Base-by-base conservation (phyloP, 1,140 invertebrate species). In the Battus philenor region DNA sequence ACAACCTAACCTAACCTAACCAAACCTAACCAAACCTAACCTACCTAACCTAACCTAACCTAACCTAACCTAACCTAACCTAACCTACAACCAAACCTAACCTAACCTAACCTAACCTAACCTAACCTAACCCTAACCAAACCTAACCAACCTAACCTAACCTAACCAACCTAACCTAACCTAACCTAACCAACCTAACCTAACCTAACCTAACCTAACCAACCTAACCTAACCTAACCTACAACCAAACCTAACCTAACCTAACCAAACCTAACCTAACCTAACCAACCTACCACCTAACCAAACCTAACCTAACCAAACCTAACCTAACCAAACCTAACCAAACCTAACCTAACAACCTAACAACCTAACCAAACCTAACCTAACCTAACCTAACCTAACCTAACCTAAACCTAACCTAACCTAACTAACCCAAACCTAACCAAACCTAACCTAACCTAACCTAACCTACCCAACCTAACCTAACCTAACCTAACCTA, bases 121-220 rank as follows among this genome's bases (percentile, higher is more conserved):
- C 24, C 24, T 27, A 27, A 27, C 24, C 24, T 27, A 30, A 44
- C 30, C 55, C 55, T 53, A 59, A 53, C 55, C 55, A 50, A 59
- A 59, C 55, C 55, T 50, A 58, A 53, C 55, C 50, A 53, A 53
- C 55, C 55, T 53, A 58, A 53, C 55, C 55, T 53, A 53, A 53
- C 55, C 55, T 50, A 58, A 50, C 50, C 29, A 38, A 29, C 32
- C 47, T 51, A 50, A 51, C 44, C 46, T 38, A 58, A 58, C 31
- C 43, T 41, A 47, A 45, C 43, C 29, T 49, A 50, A 50, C 48
- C 47, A 49, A 50, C 44, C 48, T 44, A 47, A 56, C 44, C 54
- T 31, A 47, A 50, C 48, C 54, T 44, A 50, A 47, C 49, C 41
- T 53, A 58, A 58, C 54, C 49, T 36, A 56, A 50, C 48, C 41